Evolutionary conservation across 2,113 vertebrate species (phyloP), one percentile per base, ranked within the genome.

Genomic region (Marmota monax): DNA sequence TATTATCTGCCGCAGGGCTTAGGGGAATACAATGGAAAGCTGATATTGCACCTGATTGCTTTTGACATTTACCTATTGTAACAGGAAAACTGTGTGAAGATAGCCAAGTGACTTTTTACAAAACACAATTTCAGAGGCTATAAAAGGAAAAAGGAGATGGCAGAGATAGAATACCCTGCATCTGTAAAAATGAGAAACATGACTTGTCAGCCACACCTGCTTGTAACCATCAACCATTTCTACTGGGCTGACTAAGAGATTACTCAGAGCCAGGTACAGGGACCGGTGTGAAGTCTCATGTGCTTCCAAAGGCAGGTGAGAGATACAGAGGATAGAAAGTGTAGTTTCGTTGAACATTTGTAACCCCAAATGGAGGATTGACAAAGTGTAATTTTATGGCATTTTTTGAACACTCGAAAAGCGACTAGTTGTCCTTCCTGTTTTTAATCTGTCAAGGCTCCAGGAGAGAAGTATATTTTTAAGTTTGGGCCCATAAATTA

Each of bases 1-100:
- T 98, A 97, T 97, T 98, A 93, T 98, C 96, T 98, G 92, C 96
- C 48, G 23, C 53, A 85, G 76, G 42, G 86, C 96, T 97, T 97
- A 94, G 90, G 86, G 96, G 97, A 96, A 70, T 97, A 98, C 94
- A 97, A 29, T 87, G 95, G 80, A 96, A 73, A 51, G 96, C 92
- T 86, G 7, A 92, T 95, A 98, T 65, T 92, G 93, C 92, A 95
- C 94, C 93, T 97, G 97, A 98, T 98, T 20, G 69, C 97, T 98
- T 98, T 96, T 98, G 94, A 98, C 92, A 97, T 98, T 98, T 98
- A 97, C 56, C 39, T 97, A 92, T 94, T 98, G 84, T 97, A 92
- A 85, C 77, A 93, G 27, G 84, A 90, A 97, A 96, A 88, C 89
- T 65, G 73, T 92, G 92, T 92, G 78, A 93, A 98, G 97, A 32